phyloP scores from a whole-genome alignment of 2,113 vertebrate species.

The Strix uralensis region DNA sequence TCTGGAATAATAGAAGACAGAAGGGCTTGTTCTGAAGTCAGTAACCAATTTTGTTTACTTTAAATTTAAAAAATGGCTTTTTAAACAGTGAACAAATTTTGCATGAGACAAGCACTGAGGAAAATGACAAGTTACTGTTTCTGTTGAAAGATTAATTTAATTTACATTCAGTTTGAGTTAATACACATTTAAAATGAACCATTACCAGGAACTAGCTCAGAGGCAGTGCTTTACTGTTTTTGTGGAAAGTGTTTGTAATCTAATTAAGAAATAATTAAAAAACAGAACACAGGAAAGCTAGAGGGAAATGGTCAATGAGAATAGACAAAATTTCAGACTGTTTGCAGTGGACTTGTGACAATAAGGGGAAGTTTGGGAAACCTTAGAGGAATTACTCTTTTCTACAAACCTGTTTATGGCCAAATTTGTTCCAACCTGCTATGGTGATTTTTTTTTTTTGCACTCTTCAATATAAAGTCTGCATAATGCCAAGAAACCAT shows the following conservation, averaged over 20 bases:
- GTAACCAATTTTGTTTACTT: background rate
- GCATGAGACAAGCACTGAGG: background rate
- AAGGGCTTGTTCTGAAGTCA: background rate
- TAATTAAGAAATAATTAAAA: conserved; percentile 29
- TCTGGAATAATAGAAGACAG: background rate
- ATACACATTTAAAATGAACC: background rate
- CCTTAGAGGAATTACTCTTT: background rate
- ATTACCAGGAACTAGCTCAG: background rate
- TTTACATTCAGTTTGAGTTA: background rate
- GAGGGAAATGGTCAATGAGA: background rate
- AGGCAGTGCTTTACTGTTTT: background rate
- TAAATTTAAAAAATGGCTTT: background rate
- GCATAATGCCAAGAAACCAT: background rate
- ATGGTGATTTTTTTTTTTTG: background rate
- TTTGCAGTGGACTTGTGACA: background rate
- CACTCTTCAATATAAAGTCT: background rate
- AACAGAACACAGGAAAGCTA: background rate
- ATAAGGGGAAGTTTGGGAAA: background rate
- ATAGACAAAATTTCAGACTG: background rate
- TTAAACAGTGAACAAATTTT: background rate
- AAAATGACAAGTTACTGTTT: background rate
- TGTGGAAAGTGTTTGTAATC: background rate
- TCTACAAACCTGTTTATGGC: background rate
- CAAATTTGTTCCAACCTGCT: background rate
- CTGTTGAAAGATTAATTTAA: background rate